phyloP scores from a whole-genome alignment of 2,113 vertebrate species.

The Kryptolebias marmoratus region DNA sequence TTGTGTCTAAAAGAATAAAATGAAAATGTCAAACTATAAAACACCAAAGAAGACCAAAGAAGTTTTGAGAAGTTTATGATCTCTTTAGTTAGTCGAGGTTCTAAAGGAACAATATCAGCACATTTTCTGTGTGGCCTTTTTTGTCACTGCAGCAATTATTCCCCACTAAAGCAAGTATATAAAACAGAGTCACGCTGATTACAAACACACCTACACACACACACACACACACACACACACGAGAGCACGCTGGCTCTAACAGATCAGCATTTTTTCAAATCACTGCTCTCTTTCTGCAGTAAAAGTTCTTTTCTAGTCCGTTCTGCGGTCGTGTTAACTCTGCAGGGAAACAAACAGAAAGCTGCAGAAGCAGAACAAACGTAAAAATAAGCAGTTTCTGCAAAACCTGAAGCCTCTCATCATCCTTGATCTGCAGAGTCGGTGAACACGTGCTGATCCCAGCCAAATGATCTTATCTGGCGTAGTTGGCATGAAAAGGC shows the following conservation, averaged over 20 bases:
- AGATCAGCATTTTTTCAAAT: constrained; percentile 25
- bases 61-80: background rate
- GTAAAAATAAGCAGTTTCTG: background rate
- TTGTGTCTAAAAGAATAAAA: background rate
- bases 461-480: constrained; percentile 4
- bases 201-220: background rate
- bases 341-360: constrained; percentile 31
- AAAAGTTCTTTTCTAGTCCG: constrained; percentile 31
- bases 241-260: background rate
- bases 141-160: background rate
- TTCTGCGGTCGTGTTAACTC: constrained; percentile 29
- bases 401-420: constrained; percentile 11
- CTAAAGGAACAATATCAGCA: background rate
- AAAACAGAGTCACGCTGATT: constrained; percentile 5
- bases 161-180: background rate
- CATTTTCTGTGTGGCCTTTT: background rate
- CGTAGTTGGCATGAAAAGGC: constrained; percentile 1
- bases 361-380: background rate
- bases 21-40: background rate
- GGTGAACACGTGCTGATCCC: constrained; percentile 35
- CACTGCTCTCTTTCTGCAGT: constrained; percentile 14
- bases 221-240: background rate
- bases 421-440: constrained; percentile 18
- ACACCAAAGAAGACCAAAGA: no score
- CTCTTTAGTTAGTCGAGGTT: background rate